Evolutionary conservation across 2,113 vertebrate species (phyloP).

Genomic region (Mormoops blainvillei): DNA sequence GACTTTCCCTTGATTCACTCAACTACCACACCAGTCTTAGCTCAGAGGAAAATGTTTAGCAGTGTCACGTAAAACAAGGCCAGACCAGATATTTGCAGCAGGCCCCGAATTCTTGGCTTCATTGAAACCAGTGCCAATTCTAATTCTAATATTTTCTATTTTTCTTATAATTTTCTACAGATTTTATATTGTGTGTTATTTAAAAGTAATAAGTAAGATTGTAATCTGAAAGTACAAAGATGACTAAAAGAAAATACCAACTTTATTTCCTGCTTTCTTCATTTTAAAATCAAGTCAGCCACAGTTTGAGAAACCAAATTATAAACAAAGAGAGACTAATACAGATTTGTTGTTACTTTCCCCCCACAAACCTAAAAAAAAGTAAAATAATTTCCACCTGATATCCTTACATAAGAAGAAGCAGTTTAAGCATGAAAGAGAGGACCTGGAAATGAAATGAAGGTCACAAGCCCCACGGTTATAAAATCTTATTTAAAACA

Average conservation of each 20-base stretch:
- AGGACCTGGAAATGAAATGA: conserved; percentile 22
- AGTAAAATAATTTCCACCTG: conserved; percentile 13
- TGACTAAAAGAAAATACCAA: conserved; percentile 22
- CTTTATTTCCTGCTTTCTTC: conserved; percentile 49
- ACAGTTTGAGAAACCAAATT: conserved; percentile 8
- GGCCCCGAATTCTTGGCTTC: neutral
- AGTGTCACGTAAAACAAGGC: neutral
- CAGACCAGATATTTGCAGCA: conserved; percentile 36
- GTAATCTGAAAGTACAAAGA: neutral
- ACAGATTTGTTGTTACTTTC: neutral
- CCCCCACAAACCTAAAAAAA: conserved; percentile 23
- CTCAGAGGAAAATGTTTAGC: conserved; percentile 25
- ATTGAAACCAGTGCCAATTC: conserved; percentile 32
- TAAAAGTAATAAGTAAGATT: conserved; percentile 29
- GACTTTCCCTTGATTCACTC: conserved; percentile 28
- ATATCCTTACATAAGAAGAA: conserved; percentile 27
- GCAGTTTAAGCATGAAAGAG: neutral
- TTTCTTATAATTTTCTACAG: neutral
- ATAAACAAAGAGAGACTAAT: conserved; percentile 13
- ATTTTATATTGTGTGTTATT: conserved; percentile 35
- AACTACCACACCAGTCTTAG: neutral
- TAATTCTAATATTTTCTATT: conserved; percentile 35
- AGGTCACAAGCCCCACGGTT: neutral
- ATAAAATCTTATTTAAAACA: conserved; percentile 11
- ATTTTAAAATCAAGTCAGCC: conserved; percentile 29